Evolutionary conservation across 1,140 invertebrate species (phyloP), one percentile per base, ranked within the genome.

Genomic region (Melipona quadrifasciata): DNA sequence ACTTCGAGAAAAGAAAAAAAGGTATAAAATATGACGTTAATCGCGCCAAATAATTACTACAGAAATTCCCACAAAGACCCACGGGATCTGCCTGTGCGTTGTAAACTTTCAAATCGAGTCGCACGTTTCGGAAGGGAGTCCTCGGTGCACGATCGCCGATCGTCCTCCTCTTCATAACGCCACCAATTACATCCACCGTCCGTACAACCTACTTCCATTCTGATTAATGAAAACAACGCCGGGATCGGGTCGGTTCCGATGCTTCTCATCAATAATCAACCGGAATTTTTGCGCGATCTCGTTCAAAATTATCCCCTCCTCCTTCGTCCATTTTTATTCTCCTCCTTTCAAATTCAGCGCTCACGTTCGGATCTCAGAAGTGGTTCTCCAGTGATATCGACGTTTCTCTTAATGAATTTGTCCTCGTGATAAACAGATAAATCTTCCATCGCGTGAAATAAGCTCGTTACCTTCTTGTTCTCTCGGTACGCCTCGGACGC

Each of bases 171-270:
- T 12, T 51, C 70, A 24, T 71, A 71, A 71, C 51, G 8, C 70
- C 24, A 12, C 47, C 39, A 51, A 71, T 71, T n/a, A 71, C 24
- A 17, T 70, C 24, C 6, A 11, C 11, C 11, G n/a, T 16, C 19
- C 21, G 68, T 14, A n/a, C 34, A 47, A 70, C 39, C 70, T 27
- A 72, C 39, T 72, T 51, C 14, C 47, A 11, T 27, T 51, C 70
- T 72, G 70, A 72, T 51, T 72, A 53, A 72, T 72, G 70, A 47
- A 72, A 72, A 72, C 47, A 53, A 72, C 70, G 6, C n/a, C n/a
- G 3, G 47, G 27, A 51, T 2, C n/a, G 16, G 47, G 47, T 72
- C n/a, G 19, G n/a, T n/a, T 19, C 6, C 24, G 24, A 51, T 31
- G 31, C 39, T 31, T 6, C 14, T n/a, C 39, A n/a, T 47, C 24